Conservation (phyloP, 1,140 invertebrate species). For the Trachymyrmex septentrionalis region DNA sequence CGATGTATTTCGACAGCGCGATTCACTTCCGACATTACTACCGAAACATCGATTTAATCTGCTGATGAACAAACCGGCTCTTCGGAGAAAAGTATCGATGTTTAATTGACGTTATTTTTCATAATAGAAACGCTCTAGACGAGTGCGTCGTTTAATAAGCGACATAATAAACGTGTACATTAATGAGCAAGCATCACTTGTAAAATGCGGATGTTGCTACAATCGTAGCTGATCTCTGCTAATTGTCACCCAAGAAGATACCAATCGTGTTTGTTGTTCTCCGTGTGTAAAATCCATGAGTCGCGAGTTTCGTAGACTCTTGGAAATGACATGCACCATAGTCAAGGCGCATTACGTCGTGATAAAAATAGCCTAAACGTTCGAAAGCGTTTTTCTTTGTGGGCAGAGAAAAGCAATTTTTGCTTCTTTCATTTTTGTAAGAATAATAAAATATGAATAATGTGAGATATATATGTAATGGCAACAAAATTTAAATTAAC, state of each 20-base stretch:
- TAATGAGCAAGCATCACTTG: conserved; percentile 46
- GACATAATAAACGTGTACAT: conserved; percentile 41
- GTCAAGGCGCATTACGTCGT: background rate
- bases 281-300: conserved; percentile 25
- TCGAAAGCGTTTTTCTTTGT: conserved; percentile 11
- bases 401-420: background rate
- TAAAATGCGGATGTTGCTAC: conserved; percentile 47
- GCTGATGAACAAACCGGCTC: background rate
- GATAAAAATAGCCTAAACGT: conserved; percentile 17
- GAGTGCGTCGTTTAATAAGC: conserved; percentile 16
- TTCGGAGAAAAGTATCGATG: conserved; percentile 19
- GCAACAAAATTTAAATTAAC: background rate
- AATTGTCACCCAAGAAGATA: conserved; percentile 56
- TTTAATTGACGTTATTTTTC: conserved; percentile 13
- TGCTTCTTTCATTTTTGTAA: background rate
- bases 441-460: background rate
- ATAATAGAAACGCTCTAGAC: background rate
- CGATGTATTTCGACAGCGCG: conserved; percentile 44
- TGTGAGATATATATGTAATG: background rate
- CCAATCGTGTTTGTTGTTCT: background rate
- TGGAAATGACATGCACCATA: conserved; percentile 29
- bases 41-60: conserved; percentile 26
- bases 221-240: conserved; percentile 51
- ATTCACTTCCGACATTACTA: conserved; percentile 46
- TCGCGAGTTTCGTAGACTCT: background rate